Base-by-base conservation (phyloP, 2,113 vertebrate genomes). In the Sterna hirundo region DNA sequence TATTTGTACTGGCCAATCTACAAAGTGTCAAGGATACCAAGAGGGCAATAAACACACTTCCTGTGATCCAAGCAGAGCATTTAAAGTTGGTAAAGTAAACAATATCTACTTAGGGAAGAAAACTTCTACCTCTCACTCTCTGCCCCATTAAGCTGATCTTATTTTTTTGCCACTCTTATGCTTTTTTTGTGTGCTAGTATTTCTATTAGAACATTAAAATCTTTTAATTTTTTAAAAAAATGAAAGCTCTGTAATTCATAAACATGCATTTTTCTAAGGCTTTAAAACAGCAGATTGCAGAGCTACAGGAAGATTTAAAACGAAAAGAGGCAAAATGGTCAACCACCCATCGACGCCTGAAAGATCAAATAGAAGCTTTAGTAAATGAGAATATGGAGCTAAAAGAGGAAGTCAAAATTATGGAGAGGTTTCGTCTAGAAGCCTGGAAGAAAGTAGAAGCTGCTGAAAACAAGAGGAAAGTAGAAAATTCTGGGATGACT, bases 321-420 rank as follows among this genome's bases (percentile, higher is more conserved):
- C 97, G 97, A 85, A 99, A 98, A 90, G 99, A 99, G 93, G 95
- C 98, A 89, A 99, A 99, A 95, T 99, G 99, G 99, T 98, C 98
- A 66, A 98, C 98, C 60, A 98, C 98, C 7, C 98, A 99, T 14
- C 92, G 96, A 27, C 98, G 99, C 25, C 98, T 99, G 62, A 97
- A 98, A 86, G 98, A 99, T 88, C 99, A 99, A 97, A 98, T 99
- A 72, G 98, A 99, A 80, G 83, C 98, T 92, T 98, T 99, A 82
- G 96, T 91, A 44, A 97, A 98, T 62, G 99, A 99, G 93, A 99
- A 99, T 85, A 40, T 69, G 16, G 98, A 99, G 36, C 98, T 99
- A 7, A 97, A 95, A 69, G 98, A 99, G 15, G 99, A 99, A 98
- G 98, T 99, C 23, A 98, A 55, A 79, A 97, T 98, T 54, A 98